Base-by-base conservation (phyloP, 2,888 invertebrate genomes). In the Tupiocoris notatus region DNA sequence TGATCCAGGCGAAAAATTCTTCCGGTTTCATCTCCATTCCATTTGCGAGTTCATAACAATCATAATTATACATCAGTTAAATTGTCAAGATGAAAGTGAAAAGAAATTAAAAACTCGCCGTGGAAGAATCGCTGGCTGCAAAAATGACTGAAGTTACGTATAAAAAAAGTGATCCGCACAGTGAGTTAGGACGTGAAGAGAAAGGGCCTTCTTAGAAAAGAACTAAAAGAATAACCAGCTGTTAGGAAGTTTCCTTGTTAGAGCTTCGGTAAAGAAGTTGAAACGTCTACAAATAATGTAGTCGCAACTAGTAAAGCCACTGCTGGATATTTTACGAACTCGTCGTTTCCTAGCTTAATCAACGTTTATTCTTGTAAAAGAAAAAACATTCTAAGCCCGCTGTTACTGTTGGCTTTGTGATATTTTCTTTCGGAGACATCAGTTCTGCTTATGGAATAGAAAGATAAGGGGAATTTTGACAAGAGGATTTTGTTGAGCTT, bases 181-280 rank as follows among this genome's bases (percentile, higher is more conserved):
- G 39, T 3, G 3, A 3, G 39, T 12, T 39, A 12, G 39, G 12
- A 39, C 12, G 39, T 12, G 39, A 12, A 39, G 39, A 39, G 12
- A 39, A 64, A 22, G 25, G 6, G 64, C 24, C n/a, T n/a, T 1
- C 1, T 12, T 17, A 61, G 17, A 61, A 61, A 21, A 17, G 64
- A 9, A 64, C 23, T 24, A 12, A n/a, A n/a, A 64, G 25, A 64
- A 64, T 9, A 2, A 64, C 17, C 64, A 64, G 24, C 64, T 64
- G 64, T 64, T 64, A 64, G n/a, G 23, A 64, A 64, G 64, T 64
- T 64, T 64, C 23, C 64, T 64, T 64, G 64, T 64, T 64, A 64
- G n/a, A 24, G 64, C n/a, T 16, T 22, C 23, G 24, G 23, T 64
- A 23, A 64, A 24, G 64, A 64, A 12, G n/a, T n/a, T n/a, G 64